Base-by-base conservation (phyloP, 2,797 vertebrate genomes). In the Coccyzus lansbergi region DNA sequence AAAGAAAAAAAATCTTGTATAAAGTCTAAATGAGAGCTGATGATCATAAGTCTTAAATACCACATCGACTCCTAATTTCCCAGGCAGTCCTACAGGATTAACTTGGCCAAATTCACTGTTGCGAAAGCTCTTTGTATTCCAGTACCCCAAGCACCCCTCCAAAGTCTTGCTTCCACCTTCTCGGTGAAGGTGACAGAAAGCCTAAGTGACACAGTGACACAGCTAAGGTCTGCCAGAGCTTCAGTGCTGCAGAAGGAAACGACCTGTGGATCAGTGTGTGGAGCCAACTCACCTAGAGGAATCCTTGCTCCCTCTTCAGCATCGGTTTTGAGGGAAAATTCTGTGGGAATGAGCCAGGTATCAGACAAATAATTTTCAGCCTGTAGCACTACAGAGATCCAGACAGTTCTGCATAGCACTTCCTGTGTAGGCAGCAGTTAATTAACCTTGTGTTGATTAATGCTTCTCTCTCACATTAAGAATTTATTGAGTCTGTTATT, bases 361-460 rank as follows among this genome's bases (percentile, higher is more conserved):
- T 63, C 76, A 78, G 34, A 46, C 12, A 77, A 83, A 86, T 55
- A n/a, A 63, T 56, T 83, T 76, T 56, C 85, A 88, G 82, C 65
- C 86, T 86, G 44, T 13, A 86, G 69, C 62, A 51, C 87, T 81
- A 26, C 55, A 86, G 79, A 92, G 63, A 80, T 51, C 52, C 71
- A 89, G 68, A 88, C 33, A 60, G 42, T 60, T 68, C 79, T 49
- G 48, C 3, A 5, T 2, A 2, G 48, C 2, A 3, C 70, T 88
- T 86, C 94, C 63, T 74, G 63, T 40, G 74, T 76, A 80, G 67
- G 83, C 85, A 95, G 60, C 79, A 81, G 70, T 86, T 96, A 94
- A 97, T 97, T 95, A 95, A 92, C 68, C 92, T 63, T 62, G 59
- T 70, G 77, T 67, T 95, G 91, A 95, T 96, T 95, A 95, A 94